Conservation (phyloP, 1,140 invertebrate genomes). For the Heliothis virescens region DNA sequence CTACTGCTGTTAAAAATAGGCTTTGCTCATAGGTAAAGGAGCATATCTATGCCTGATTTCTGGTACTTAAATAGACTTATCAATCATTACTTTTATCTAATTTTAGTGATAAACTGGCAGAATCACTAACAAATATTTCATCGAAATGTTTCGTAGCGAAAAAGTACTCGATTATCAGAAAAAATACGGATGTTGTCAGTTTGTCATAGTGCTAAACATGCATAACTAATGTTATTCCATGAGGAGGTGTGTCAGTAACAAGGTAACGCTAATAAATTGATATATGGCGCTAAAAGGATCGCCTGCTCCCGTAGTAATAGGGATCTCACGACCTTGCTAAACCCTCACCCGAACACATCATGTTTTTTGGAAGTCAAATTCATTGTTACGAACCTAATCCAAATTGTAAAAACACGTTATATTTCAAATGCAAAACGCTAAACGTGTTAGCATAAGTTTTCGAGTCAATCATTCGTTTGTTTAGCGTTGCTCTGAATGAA, state of each 20-base stretch:
- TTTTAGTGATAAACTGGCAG: too few relatives aligned
- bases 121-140: neutral
- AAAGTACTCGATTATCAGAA: too few relatives aligned
- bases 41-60: too few relatives aligned
- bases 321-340: neutral
- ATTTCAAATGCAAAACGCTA: slow-evolving; percentile 59
- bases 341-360: neutral
- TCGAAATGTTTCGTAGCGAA: too few relatives aligned
- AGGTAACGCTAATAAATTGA: slow-evolving; percentile 70
- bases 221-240: neutral
- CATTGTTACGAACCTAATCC: neutral
- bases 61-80: too few relatives aligned
- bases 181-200: too few relatives aligned
- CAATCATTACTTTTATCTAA: too few relatives aligned
- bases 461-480: slow-evolving; percentile 77
- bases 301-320: neutral
- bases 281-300: slow-evolving; percentile 62
- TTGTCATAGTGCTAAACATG: neutral
- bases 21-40: too few relatives aligned
- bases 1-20: too few relatives aligned
- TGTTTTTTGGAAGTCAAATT: neutral
- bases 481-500: slow-evolving; percentile 69
- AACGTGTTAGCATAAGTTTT: slow-evolving; percentile 62
- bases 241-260: slow-evolving; percentile 17
- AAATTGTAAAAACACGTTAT: slow-evolving; percentile 43